phyloP scores from a whole-genome alignment of 2,797 vertebrate genomes.

The Peromyscus attwateri region DNA sequence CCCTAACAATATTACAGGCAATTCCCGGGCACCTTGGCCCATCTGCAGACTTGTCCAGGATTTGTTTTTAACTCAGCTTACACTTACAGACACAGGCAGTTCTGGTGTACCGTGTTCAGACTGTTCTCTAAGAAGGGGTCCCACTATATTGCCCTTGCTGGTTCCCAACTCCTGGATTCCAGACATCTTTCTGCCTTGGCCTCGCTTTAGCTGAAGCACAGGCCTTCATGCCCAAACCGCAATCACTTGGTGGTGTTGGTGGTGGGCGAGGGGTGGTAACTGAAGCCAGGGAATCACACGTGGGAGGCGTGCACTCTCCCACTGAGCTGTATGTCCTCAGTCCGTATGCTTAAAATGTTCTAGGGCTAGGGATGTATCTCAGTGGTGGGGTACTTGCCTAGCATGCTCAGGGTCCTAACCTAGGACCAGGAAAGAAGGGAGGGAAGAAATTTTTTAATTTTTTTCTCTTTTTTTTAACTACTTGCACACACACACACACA shows the following conservation, averaged over 20 bases:
- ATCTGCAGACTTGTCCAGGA: neutral
- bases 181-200: neutral
- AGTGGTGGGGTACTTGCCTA: neutral
- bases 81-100: conserved; percentile 3
- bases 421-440: neutral
- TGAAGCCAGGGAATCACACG: neutral
- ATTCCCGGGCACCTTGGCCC: neutral
- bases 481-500: neutral
- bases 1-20: neutral
- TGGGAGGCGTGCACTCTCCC: neutral
- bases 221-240: neutral
- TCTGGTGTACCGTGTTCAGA: neutral
- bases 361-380: neutral
- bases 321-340: neutral
- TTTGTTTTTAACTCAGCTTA: conserved; percentile 22
- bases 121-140: neutral
- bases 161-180: too few species aligned
- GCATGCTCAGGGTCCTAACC: too few species aligned
- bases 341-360: neutral
- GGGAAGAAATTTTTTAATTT: neutral
- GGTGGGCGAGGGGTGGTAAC: too few species aligned
- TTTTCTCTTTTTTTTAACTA: neutral
- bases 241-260: neutral
- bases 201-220: neutral
- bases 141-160: neutral